A percentile compares a stretch with the other conserved stretches of the same genome.
Conservation (phyloP, 2,797 vertebrate genomes). For the Euthynnus affinis region DNA sequence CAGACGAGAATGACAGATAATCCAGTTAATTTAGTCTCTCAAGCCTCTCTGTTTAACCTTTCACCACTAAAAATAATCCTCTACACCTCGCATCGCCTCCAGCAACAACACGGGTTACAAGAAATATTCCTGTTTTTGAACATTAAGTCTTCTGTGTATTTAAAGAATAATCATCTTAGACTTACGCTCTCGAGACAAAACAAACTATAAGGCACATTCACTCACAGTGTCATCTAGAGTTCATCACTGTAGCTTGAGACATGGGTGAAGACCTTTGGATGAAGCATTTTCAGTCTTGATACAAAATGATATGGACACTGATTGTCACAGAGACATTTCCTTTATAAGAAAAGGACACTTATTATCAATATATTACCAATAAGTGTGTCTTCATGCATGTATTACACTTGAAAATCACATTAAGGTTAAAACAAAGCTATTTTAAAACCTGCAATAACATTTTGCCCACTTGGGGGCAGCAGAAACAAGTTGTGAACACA, state of each 20-base stretch:
- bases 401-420: not conserved
- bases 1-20: constrained; percentile 60
- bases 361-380: no score
- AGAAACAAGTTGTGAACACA: no score
- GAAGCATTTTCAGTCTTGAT: not conserved
- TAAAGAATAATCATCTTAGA: no score
- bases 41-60: constrained; percentile 58
- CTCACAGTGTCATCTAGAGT: not conserved
- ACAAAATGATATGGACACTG: not conserved
- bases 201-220: no score
- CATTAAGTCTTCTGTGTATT: no score
- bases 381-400: no score
- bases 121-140: not conserved
- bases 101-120: not conserved
- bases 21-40: constrained; percentile 63
- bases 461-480: no score
- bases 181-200: no score
- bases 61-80: constrained; percentile 59
- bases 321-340: not conserved
- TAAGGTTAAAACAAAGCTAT: not conserved
- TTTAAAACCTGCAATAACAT: no score
- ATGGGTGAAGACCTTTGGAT: no score
- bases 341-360: not conserved
- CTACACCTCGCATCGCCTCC: constrained; percentile 15
- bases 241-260: not conserved